phyloP scores from a whole-genome alignment of 23 tunicate genomes.

The Diplosoma virens region DNA sequence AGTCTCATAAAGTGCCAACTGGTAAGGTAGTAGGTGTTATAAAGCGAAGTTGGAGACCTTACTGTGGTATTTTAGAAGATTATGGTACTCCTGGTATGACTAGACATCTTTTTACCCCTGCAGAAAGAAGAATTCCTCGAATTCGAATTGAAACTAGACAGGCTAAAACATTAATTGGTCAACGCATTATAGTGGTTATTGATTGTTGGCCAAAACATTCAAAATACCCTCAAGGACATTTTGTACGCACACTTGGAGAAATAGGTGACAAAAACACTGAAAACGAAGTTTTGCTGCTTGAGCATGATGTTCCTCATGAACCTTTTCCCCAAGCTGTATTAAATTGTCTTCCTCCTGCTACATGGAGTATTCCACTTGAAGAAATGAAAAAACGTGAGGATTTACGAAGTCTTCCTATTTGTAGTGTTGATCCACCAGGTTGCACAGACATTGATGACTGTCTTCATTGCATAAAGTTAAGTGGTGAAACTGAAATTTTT shows the following conservation, averaged over 20 bases:
- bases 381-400: conserved; percentile 72
- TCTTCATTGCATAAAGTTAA: conserved; percentile 59
- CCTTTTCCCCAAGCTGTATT: conserved; percentile 96
- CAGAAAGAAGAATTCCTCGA: conserved; percentile 87
- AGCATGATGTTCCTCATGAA: conserved; percentile 97
- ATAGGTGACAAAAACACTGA: conserved; percentile 98
- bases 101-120: conserved; percentile 87
- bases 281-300: conserved; percentile 88
- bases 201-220: conserved; percentile 96
- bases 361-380: conserved; percentile 77
- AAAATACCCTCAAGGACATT: conserved; percentile 98
- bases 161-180: conserved; percentile 72
- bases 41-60: conserved; percentile 95
- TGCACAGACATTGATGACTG: conserved; percentile 99
- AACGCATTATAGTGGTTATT: conserved; percentile 84
- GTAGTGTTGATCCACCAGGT: conserved; percentile 99
- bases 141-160: conserved; percentile 95
- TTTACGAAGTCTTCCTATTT: conserved; percentile 66
- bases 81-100: conserved; percentile 77
- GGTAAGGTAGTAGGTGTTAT: conserved; percentile 95
- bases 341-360: conserved; percentile 81
- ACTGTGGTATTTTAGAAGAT: conserved; percentile 94
- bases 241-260: conserved; percentile 89
- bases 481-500: conserved; percentile 46
- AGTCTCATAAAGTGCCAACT: conserved; percentile 61